Base-by-base conservation (phyloP, 2,113 vertebrate genomes). In the Terrapene triunguis region DNA sequence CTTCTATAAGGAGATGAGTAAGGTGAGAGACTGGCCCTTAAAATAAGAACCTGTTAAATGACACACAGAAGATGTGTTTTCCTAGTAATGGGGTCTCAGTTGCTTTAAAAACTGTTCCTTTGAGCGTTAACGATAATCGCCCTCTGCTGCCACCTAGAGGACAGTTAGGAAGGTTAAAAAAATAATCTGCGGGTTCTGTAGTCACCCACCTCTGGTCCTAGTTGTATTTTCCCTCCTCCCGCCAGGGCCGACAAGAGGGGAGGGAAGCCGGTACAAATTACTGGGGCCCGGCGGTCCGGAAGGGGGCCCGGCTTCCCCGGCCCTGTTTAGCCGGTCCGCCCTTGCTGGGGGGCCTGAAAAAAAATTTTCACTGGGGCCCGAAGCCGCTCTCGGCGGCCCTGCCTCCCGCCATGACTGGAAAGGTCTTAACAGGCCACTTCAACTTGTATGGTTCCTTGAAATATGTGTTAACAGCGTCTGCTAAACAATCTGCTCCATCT, bases 1-100 rank as follows among this genome's bases (percentile, higher is more conserved):
- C 96, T 99, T 99, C 98, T 99, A 99, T 91, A 99, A 99, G 84
- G 99, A 99, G 96, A 99, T 99, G 98, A 98, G 98, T 97, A 98
- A 98, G 98, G 99, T 99, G 94, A 89, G 95, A 72, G 51, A 72
- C 55, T 96, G 87, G 47, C 11, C 24, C 24, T 47, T 47, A 42
- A 21, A 22, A 24, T 35, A 59, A 10, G 42, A 51, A n/a, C 38
- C 24, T 42, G 10, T 38, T 83, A 84, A 14, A 11, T 81, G 55
- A 78, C 19, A 35, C 19, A 25, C 12, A 5, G 62, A 47, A n/a
- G 7, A 32, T 84, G 48, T 83, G 47, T 62, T 85, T 92, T 83
- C 72, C 27, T 83, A 84, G 48, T 79, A 54, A 87, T 32, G 27
- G 29, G 78, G n/a, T 47, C 25, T 29, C 48, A 50, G 4, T 80